phyloP scores from a whole-genome alignment of 1,140 invertebrate species.

The Solenopsis invicta region DNA sequence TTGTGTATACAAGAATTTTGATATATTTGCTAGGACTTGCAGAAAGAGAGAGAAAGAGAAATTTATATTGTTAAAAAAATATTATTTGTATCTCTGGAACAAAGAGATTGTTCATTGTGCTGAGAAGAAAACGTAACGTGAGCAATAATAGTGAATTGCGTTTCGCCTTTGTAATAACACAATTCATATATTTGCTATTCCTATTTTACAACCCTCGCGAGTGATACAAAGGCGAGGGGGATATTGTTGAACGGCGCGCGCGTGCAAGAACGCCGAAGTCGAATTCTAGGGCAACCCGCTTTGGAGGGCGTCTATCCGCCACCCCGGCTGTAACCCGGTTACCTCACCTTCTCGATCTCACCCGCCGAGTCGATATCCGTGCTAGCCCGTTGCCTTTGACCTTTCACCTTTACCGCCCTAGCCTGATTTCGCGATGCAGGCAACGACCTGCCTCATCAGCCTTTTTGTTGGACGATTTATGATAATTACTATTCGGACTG shows the following conservation, averaged over 20 bases:
- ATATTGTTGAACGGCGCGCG: constrained; percentile 51
- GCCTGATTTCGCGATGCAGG: constrained; percentile 68
- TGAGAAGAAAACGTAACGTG: neutral
- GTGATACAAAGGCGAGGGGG: neutral
- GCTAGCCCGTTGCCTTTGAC: constrained; percentile 69
- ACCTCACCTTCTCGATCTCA: constrained; percentile 71
- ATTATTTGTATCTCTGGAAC: neutral
- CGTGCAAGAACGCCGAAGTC: constrained; percentile 65
- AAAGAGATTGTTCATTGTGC: neutral
- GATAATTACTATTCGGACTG: neutral
- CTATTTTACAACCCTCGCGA: neutral
- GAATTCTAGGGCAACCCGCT: constrained; percentile 75
- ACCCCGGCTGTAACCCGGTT: constrained; percentile 66
- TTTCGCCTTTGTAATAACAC: neutral
- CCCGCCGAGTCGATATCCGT: constrained; percentile 73
- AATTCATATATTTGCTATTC: neutral
- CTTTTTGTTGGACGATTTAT: neutral
- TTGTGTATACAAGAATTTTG: neutral
- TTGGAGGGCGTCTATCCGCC: constrained; percentile 69
- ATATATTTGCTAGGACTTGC: neutral
- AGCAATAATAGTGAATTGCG: neutral
- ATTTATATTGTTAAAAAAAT: neutral
- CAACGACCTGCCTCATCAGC: constrained; percentile 66
- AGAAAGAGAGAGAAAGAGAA: too few relatives aligned
- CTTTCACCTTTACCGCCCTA: constrained; percentile 74